Conservation (phyloP, 2,888 invertebrate species). For the Venustoraphidia nigricollis region DNA sequence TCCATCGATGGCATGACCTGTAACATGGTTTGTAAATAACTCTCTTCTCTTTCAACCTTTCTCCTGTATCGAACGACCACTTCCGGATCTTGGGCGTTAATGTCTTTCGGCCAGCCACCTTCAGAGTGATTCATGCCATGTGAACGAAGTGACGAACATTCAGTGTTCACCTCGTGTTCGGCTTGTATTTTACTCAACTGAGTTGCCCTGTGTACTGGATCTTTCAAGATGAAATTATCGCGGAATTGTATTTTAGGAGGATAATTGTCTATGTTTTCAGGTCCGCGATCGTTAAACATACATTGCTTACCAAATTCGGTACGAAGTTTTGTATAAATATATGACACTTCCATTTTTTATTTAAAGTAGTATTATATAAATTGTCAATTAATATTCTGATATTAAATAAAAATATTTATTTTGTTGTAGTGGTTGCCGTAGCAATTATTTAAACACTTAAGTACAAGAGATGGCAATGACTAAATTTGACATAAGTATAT, state of each 20-base stretch:
- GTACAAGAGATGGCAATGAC: too few species aligned
- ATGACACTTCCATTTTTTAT: slow-evolving; percentile 30
- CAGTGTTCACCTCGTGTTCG: slow-evolving; percentile 48
- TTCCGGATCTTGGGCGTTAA: slow-evolving; percentile 74
- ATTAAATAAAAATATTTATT: too few species aligned
- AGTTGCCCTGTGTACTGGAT: slow-evolving; percentile 44
- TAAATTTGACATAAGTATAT: too few species aligned
- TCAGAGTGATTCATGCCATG: slow-evolving; percentile 75
- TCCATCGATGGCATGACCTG: slow-evolving; percentile 66
- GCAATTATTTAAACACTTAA: too few species aligned
- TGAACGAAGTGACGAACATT: slow-evolving; percentile 52
- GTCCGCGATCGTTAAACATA: slow-evolving; percentile 51
- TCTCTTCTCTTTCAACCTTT: slow-evolving; percentile 87
- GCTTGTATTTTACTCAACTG: slow-evolving; percentile 45
- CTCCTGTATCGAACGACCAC: slow-evolving; percentile 71
- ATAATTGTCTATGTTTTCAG: slow-evolving; percentile 46
- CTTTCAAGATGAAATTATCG: slow-evolving; percentile 35
- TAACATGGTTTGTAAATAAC: slow-evolving; percentile 63
- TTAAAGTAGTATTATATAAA: too few species aligned
- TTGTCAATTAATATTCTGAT: too few species aligned
- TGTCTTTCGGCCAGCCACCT: slow-evolving; percentile 94
- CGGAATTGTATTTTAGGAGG: slow-evolving; percentile 31
- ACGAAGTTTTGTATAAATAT: slow-evolving; percentile 50
- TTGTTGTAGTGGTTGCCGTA: too few species aligned
- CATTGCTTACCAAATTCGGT: slow-evolving; percentile 56